Conservation (phyloP, 2,797 vertebrate genomes). For the Galaxias olidus region DNA sequence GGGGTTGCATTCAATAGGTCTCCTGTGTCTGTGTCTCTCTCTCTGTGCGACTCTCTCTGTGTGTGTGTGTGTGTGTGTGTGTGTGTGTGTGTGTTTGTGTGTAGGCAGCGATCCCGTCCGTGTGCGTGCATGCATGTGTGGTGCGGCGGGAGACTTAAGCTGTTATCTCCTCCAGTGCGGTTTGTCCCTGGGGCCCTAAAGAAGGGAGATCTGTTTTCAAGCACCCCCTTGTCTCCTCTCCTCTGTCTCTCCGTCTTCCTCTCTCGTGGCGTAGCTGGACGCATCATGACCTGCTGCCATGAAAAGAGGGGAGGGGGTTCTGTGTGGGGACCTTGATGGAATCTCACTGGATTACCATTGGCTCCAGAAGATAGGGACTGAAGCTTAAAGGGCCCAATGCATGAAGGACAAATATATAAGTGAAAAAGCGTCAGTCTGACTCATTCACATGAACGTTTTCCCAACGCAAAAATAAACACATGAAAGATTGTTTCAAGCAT, state of each 20-base stretch:
- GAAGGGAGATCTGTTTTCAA: conserved; percentile 36
- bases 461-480: no score
- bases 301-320: background rate
- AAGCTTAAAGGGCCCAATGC: no score
- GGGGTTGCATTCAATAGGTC: no score
- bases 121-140: conserved; percentile 4
- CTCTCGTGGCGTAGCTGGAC: background rate
- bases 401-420: no score
- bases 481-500: no score
- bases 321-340: no score
- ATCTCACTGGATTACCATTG: no score
- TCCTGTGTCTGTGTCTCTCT: no score
- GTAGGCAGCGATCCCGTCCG: no score
- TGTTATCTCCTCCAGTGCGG: conserved; percentile 46
- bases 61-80: conserved; percentile 4
- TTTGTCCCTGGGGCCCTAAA: conserved; percentile 55
- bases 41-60: background rate
- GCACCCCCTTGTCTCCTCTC: background rate
- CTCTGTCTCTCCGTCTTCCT: background rate
- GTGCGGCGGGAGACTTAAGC: conserved; percentile 23
- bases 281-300: background rate
- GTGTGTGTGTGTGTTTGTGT: conserved; percentile 4
- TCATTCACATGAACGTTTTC: no score
- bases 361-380: no score
- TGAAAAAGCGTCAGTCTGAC: no score